Evolutionary conservation across 2,113 vertebrate species (phyloP).

Genomic region (human (Homo sapiens)): GRCh38 chr18:31787501-31788000

Average conservation of each 20-base stretch:
- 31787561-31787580: background rate
- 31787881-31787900: background rate
- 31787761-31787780: background rate
- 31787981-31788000: background rate
- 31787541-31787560: background rate
- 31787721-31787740: background rate
- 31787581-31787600: background rate
- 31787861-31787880: background rate
- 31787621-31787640: background rate
- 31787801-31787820: background rate
- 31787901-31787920: background rate
- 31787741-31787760: background rate
- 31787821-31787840: background rate
- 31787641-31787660: background rate
- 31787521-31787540: background rate
- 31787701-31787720: background rate
- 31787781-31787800: background rate
- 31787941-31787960: background rate
- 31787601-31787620: background rate
- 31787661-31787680: background rate
- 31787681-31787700: background rate
- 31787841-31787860: background rate
- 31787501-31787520: background rate
- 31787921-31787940: background rate
- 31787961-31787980: background rate